Evolutionary conservation across 2,113 vertebrate genomes (phyloP).

Genomic region (Paratilapia polleni): DNA sequence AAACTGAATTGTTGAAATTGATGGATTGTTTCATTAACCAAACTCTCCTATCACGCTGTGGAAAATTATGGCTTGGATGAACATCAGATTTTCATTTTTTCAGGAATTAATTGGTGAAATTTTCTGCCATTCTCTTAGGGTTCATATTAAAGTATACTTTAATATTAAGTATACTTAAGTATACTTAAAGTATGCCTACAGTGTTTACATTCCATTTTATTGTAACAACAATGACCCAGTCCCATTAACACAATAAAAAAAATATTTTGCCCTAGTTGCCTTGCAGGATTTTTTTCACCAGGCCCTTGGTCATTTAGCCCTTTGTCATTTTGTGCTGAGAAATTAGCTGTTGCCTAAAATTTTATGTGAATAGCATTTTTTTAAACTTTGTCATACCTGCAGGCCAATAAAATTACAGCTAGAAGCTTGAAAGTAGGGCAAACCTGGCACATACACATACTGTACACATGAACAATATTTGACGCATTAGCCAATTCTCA

Average conservation of each 20-base stretch:
- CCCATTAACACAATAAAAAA: background rate
- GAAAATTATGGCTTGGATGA: background rate
- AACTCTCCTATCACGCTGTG: conserved; percentile 1
- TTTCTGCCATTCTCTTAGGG: background rate
- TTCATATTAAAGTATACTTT: background rate
- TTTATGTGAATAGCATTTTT: background rate
- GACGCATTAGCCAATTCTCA: conserved; percentile 2
- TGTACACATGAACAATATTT: background rate
- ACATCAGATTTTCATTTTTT: background rate
- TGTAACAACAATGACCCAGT: background rate
- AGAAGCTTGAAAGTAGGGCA: background rate
- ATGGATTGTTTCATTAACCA: background rate
- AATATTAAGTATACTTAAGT: no score
- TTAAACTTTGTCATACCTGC: background rate
- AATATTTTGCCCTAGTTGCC: background rate
- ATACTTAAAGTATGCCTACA: background rate
- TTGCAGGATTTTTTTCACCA: background rate
- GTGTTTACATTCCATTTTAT: background rate
- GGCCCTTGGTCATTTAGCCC: background rate
- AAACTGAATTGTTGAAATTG: background rate
- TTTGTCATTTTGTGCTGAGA: background rate
- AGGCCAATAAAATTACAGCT: background rate
- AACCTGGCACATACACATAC: background rate
- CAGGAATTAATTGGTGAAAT: background rate
- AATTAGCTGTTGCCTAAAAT: background rate